Evolutionary conservation across 23 tunicate species (phyloP).

Genomic region (Styela clava): DNA sequence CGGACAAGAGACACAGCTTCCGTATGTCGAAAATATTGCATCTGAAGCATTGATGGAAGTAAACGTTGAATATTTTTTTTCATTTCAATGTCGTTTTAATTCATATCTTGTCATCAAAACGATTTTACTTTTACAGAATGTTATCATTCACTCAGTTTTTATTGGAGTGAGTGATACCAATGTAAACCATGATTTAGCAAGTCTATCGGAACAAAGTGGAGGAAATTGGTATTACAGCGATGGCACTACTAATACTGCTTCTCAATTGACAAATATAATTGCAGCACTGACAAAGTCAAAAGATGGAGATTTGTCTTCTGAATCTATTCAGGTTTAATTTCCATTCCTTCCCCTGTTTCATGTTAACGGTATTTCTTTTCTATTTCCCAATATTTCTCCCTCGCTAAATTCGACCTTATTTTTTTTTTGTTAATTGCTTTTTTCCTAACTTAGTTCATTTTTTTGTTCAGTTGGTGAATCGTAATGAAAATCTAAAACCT

Average conservation of each 20-base stretch:
- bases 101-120: too few species aligned
- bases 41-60: too few species aligned
- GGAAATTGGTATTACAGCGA: background rate
- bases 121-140: too few species aligned
- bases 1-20: slow-evolving; percentile 53
- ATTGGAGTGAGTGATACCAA: background rate
- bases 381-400: too few species aligned
- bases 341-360: too few species aligned
- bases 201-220: background rate
- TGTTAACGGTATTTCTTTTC: too few species aligned
- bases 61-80: too few species aligned
- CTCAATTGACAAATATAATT: background rate
- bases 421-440: too few species aligned
- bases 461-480: background rate
- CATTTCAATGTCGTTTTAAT: too few species aligned
- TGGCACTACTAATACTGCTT: background rate
- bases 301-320: background rate
- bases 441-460: too few species aligned
- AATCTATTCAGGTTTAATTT: background rate
- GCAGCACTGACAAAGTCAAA: background rate
- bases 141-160: background rate
- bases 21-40: too few species aligned
- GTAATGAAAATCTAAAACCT: background rate
- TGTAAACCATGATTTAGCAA: background rate
- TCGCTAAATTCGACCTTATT: too few species aligned